Conservation (phyloP, 2,797 vertebrate species). For the Tragelaphus oryx region DNA sequence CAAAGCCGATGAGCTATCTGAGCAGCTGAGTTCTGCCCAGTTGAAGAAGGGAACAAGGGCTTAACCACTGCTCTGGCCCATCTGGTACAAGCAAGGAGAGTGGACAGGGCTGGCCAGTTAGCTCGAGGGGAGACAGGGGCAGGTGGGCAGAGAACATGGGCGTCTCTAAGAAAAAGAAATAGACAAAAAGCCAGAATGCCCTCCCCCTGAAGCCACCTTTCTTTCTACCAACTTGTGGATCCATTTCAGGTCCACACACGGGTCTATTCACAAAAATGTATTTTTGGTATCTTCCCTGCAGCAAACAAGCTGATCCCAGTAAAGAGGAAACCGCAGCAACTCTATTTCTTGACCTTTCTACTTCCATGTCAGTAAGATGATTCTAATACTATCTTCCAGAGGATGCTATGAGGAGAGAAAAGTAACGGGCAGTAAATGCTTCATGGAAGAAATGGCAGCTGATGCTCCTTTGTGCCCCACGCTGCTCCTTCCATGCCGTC, state of each 20-base stretch:
- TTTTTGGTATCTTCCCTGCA: neutral
- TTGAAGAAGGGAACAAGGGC: neutral
- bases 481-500: neutral
- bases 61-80: too few species aligned
- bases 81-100: too few species aligned
- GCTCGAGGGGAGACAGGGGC: rapidly evolving
- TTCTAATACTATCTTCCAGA: neutral
- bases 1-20: neutral
- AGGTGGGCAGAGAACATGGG: neutral
- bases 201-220: neutral
- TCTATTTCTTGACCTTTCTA: neutral
- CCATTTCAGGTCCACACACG: neutral
- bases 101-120: neutral
- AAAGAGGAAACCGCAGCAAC: neutral
- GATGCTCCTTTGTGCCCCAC: neutral
- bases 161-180: neutral
- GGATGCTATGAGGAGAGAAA: neutral
- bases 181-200: neutral
- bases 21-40: neutral
- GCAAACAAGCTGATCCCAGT: neutral
- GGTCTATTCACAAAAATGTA: neutral
- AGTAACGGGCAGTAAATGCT: neutral
- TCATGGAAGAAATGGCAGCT: neutral
- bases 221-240: neutral
- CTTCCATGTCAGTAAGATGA: neutral